Conservation (phyloP, 2,797 vertebrate species). For the Phylloscopus collybita region DNA sequence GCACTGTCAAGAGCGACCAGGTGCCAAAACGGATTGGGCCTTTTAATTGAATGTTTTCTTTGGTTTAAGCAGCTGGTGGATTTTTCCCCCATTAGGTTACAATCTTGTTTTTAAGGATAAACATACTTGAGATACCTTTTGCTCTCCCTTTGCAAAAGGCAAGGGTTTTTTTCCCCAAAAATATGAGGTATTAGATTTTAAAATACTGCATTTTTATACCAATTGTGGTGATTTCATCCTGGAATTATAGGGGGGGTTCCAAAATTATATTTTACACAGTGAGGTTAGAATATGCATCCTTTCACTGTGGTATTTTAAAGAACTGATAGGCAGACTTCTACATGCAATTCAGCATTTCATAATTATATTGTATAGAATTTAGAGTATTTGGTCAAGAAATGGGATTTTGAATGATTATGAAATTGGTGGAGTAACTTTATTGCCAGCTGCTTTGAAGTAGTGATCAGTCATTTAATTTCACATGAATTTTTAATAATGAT, state of each 20-base stretch:
- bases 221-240: background rate
- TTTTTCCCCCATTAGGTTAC: background rate
- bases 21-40: background rate
- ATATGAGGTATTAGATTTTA: background rate
- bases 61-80: background rate
- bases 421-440: background rate
- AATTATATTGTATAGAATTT: background rate
- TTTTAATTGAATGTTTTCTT: background rate
- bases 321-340: background rate
- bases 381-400: conserved; percentile 19
- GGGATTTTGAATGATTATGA: background rate
- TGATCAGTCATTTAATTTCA: conserved; percentile 29
- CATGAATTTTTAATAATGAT: conserved; percentile 14
- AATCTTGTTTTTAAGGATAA: background rate
- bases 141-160: background rate
- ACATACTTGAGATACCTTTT: background rate
- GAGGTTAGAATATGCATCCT: background rate
- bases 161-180: background rate
- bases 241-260: background rate
- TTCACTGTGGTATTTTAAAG: background rate
- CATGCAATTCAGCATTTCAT: conserved; percentile 15
- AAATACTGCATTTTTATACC: background rate
- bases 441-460: conserved; percentile 4
- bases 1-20: background rate
- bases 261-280: background rate